Evolutionary conservation across 2,888 invertebrate species (phyloP).

Genomic region (Carpatolechia fugitivella): DNA sequence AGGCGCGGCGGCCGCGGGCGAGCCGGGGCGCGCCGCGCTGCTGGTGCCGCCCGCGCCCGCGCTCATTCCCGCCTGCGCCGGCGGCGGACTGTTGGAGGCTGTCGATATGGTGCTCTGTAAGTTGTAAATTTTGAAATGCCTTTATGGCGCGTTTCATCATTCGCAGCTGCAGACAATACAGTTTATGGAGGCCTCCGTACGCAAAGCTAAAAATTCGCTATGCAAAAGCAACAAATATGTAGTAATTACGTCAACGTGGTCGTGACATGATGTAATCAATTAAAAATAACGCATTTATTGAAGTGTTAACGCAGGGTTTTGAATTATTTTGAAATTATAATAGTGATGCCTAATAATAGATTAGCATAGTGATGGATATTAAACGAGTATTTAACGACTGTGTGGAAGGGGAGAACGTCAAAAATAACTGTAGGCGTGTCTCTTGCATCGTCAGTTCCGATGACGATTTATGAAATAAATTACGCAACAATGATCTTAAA

Average conservation of each 20-base stretch:
- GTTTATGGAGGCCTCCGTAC: conserved; percentile 63
- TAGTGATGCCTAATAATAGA: conserved; percentile 11
- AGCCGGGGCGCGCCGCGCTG: conserved; percentile 75
- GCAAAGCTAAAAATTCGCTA: conserved; percentile 59
- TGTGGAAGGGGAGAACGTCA: conserved; percentile 51
- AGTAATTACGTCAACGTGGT: conserved; percentile 51
- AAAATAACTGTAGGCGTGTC: conserved; percentile 56
- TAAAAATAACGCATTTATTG: not conserved
- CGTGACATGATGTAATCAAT: conserved; percentile 20
- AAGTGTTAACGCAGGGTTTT: conserved; percentile 21
- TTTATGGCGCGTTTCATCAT: conserved; percentile 75
- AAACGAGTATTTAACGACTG: conserved; percentile 69
- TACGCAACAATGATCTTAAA: conserved; percentile 52
- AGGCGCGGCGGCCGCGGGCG: conserved; percentile 75
- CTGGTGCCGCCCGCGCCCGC: conserved; percentile 75
- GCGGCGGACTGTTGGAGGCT: conserved; percentile 85
- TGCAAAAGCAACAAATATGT: conserved; percentile 28
- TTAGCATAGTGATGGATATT: conserved; percentile 50
- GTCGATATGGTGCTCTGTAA: conserved; percentile 83
- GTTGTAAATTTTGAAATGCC: conserved; percentile 79
- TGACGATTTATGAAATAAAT: conserved; percentile 23
- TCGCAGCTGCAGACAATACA: conserved; percentile 56
- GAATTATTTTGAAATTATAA: conserved; percentile 20
- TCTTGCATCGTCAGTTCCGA: conserved; percentile 45
- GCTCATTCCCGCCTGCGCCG: conserved; percentile 80